Evolutionary conservation across 2,113 vertebrate species (phyloP), one percentile per base, ranked within the genome.

Genomic region (Atrichornis clamosus): DNA sequence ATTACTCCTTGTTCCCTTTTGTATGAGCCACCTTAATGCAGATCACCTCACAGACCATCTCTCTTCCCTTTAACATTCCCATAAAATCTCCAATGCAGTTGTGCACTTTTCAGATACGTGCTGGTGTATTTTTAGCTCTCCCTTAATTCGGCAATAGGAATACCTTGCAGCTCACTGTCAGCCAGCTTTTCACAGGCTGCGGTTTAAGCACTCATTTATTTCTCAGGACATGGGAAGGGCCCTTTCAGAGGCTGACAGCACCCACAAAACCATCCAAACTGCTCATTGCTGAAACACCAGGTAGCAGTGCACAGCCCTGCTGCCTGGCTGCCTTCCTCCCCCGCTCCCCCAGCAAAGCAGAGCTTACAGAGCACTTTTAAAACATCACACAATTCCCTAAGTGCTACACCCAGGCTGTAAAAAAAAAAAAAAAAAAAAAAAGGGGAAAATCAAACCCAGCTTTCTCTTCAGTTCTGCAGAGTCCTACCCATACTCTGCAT

Each of bases 111-210:
- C 73, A 37, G 84, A 76, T 82, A 49, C 0, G 1, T 0, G 1
- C 49, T 37, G 0, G 0, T 17, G n/a, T 89, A 94, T 95, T 95
- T 94, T 95, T 87, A 93, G 89, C 70, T 13, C 77, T 27, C 88
- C 82, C 64, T 93, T 83, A 86, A 94, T 89, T 87, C 87, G 76
- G 65, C 77, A 87, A 21, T 75, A 78, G 75, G 90, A 89, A 73
- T 92, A 92, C 81, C 93, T 92, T 93, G 79, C 91, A 90, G 39
- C 37, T 88, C 77, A 55, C 44, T 62, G 50, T 75, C 68, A 84
- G 53, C 28, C 76, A 87, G 93, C 50, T 83, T 80, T 79, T 75
- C 70, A 53, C 41, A 62, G 88, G 46, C 83, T 94, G 69, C 2
- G 0, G 56, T 90, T 83, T 47, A 72, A 83, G 50, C 3, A 62